These are phyloP conservation scores for Omphaloscelis lunosa DNA, from an alignment of 2,888 invertebrate genomes.

Conservation along the genomic window DNA sequence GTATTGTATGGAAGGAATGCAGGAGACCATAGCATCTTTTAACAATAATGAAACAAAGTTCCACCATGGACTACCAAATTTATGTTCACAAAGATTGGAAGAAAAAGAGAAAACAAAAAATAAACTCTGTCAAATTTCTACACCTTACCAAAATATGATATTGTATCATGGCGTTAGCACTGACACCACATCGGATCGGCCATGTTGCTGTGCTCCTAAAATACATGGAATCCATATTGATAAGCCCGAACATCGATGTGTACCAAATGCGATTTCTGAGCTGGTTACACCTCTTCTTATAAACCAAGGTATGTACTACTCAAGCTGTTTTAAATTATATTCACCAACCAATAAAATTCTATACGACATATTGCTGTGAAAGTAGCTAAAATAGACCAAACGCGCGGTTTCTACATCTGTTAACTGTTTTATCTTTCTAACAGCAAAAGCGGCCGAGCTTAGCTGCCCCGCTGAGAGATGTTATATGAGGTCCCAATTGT, in stretches of 20 bases:
- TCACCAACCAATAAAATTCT: no score
- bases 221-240: not conserved
- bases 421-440: no score
- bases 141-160: not conserved
- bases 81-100: not conserved
- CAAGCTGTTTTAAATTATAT: not conserved
- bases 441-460: no score
- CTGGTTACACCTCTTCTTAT: constrained; percentile 73
- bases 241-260: constrained; percentile 61
- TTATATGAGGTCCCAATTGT: no score
- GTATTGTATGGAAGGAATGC: constrained; percentile 46
- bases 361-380: no score
- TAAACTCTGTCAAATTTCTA: constrained; percentile 49
- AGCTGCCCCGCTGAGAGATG: no score
- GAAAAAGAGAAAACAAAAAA: constrained; percentile 25
- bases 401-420: no score
- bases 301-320: constrained; percentile 63
- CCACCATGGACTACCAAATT: not conserved
- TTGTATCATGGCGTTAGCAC: constrained; percentile 61
- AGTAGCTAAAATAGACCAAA: no score
- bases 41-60: constrained; percentile 4
- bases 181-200: constrained; percentile 78
- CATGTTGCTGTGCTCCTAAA: constrained; percentile 66
- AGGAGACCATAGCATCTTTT: constrained; percentile 4
- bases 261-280: constrained; percentile 66